Evolutionary conservation across 2,113 vertebrate genomes (phyloP).

Genomic region (Aspiorhynchus laticeps): DNA sequence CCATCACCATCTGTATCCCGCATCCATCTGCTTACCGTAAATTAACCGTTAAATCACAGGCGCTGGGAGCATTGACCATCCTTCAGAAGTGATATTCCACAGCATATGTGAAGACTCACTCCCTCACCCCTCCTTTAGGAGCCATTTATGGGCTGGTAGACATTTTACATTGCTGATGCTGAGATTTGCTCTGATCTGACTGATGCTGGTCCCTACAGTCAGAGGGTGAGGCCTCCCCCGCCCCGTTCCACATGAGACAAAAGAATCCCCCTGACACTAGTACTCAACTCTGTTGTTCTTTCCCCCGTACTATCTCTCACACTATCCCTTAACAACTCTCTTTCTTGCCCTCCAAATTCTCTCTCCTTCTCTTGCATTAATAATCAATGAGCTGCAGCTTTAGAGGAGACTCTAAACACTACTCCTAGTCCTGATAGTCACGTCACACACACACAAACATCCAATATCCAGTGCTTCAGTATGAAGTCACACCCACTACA

Average conservation of each 20-base stretch:
- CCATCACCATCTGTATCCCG: background rate
- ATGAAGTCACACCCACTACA: slow-evolving; percentile 22
- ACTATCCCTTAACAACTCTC: slow-evolving; percentile 15
- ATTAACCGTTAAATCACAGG: slow-evolving; percentile 7
- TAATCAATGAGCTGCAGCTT: slow-evolving; percentile 77
- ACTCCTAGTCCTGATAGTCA: slow-evolving; percentile 44
- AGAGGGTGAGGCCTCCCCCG: background rate
- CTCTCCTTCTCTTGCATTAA: slow-evolving; percentile 62
- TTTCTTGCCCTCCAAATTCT: slow-evolving; percentile 1
- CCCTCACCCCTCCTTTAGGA: background rate
- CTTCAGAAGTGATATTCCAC: slow-evolving; percentile 3
- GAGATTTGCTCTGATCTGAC: slow-evolving; percentile 28
- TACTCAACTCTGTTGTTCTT: slow-evolving; percentile 3
- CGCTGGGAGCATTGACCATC: slow-evolving; percentile 1
- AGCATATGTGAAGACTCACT: background rate
- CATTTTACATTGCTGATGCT: slow-evolving; percentile 32
- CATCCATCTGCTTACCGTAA: slow-evolving; percentile 27
- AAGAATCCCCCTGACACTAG: slow-evolving; percentile 32
- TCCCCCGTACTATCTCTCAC: background rate
- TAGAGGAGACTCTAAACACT: slow-evolving; percentile 60
- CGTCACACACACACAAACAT: background rate
- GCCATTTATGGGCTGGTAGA: slow-evolving; percentile 18
- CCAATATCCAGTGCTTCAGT: slow-evolving; percentile 1
- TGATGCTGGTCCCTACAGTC: slow-evolving; percentile 15
- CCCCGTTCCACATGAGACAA: slow-evolving; percentile 23